Evolutionary conservation across 2,888 invertebrate species (phyloP).

Genomic region (Apodemia zela): DNA sequence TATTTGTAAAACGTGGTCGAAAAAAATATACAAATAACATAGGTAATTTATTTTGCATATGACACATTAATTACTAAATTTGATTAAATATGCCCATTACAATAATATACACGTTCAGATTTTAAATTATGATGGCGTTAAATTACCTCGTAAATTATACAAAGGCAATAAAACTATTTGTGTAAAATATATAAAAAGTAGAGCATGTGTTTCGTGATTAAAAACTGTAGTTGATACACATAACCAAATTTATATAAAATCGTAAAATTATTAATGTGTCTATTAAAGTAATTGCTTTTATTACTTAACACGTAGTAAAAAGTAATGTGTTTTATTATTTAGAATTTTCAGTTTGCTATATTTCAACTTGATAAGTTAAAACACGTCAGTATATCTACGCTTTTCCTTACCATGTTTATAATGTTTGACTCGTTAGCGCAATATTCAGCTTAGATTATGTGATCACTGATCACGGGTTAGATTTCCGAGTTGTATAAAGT

Average conservation of each 20-base stretch:
- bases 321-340: background rate
- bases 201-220: background rate
- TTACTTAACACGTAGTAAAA: slow-evolving; percentile 8
- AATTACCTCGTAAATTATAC: slow-evolving; percentile 1
- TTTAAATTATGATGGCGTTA: background rate
- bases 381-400: background rate
- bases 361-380: background rate
- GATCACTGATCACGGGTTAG: too few relatives aligned
- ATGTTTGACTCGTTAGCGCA: too few relatives aligned
- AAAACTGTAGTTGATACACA: background rate
- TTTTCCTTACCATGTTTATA: too few relatives aligned
- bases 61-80: too few relatives aligned
- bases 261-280: slow-evolving; percentile 12
- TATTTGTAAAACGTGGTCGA: too few relatives aligned
- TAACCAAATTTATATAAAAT: slow-evolving; percentile 12
- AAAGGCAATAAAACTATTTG: slow-evolving; percentile 1
- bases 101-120: too few relatives aligned
- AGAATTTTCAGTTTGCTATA: background rate
- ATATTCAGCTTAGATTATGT: too few relatives aligned
- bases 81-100: too few relatives aligned
- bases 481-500: too few relatives aligned
- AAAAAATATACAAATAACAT: too few relatives aligned
- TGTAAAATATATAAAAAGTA: slow-evolving; percentile 4
- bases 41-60: too few relatives aligned
- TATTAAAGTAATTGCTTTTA: slow-evolving; percentile 10